Conservation (phyloP, 1,140 invertebrate genomes). For the Hylaeus volcanicus region DNA sequence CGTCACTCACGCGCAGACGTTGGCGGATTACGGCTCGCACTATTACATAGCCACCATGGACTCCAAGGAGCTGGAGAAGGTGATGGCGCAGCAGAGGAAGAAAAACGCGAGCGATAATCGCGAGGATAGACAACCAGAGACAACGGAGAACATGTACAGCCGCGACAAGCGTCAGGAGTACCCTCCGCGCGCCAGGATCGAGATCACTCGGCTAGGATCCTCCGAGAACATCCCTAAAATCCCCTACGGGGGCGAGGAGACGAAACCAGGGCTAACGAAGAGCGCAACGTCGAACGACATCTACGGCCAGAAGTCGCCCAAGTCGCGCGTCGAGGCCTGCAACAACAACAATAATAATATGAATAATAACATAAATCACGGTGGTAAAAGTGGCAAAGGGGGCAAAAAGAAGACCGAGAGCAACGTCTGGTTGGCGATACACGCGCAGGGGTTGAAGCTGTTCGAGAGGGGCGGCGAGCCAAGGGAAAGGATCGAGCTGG, state of each 20-base stretch:
- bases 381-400: conserved; percentile 52
- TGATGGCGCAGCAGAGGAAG: conserved; percentile 60
- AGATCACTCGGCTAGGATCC: conserved; percentile 47
- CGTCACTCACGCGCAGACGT: conserved; percentile 84
- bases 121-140: conserved; percentile 15
- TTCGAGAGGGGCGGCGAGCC: conserved; percentile 74
- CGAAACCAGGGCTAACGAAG: conserved; percentile 18
- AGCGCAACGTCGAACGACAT: conserved; percentile 35
- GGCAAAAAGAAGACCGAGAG: conserved; percentile 71
- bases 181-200: conserved; percentile 54
- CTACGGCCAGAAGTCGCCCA: conserved; percentile 34
- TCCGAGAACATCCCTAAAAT: conserved; percentile 56
- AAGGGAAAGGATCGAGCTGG: conserved; percentile 73
- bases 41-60: conserved; percentile 85
- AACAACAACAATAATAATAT: conserved; percentile 34
- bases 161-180: conserved; percentile 46
- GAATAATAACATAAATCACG: conserved; percentile 54
- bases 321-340: conserved; percentile 24
- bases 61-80: conserved; percentile 72
- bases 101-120: neutral
- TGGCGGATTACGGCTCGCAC: conserved; percentile 87
- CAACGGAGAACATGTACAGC: conserved; percentile 62
- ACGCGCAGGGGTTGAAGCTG: conserved; percentile 75
- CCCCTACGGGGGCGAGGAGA: conserved; percentile 25
- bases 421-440: conserved; percentile 79